phyloP scores from a whole-genome alignment of 2,797 vertebrate species.

The Perodicticus potto region DNA sequence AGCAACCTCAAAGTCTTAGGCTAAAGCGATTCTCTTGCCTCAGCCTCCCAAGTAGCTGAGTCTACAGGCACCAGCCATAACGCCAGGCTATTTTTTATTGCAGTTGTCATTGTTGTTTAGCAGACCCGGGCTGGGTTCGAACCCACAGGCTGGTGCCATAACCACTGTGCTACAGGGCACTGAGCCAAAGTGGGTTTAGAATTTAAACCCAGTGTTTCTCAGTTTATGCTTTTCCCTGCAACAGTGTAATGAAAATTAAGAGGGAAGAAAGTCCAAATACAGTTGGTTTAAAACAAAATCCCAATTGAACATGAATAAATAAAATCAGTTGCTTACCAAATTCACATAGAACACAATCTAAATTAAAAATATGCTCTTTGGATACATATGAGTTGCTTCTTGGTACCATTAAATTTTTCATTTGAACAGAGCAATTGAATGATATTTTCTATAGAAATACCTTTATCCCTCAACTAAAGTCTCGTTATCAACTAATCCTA shows the following conservation, averaged over 20 bases:
- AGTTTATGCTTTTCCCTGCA: not conserved
- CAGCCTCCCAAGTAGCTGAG: too few species aligned
- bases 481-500: slow-evolving; percentile 1
- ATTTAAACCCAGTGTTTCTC: not conserved
- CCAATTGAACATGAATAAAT: not conserved
- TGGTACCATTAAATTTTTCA: not conserved
- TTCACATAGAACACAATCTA: not conserved
- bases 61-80: too few species aligned
- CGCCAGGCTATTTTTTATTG: too few species aligned
- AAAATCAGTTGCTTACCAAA: not conserved
- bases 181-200: not conserved
- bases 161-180: too few species aligned
- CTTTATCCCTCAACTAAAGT: not conserved
- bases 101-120: too few species aligned
- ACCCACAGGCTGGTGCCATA: too few species aligned
- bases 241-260: not conserved
- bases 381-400: not conserved
- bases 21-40: too few species aligned
- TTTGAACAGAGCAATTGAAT: slow-evolving; percentile 11
- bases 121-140: too few species aligned
- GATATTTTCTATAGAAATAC: not conserved
- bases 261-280: not conserved
- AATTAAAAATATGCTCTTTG: not conserved
- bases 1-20: too few species aligned
- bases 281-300: slow-evolving; percentile 30